Evolutionary conservation across 1,140 invertebrate species (phyloP), one percentile per base, ranked within the genome.

Genomic region (Drosophila pandora): DNA sequence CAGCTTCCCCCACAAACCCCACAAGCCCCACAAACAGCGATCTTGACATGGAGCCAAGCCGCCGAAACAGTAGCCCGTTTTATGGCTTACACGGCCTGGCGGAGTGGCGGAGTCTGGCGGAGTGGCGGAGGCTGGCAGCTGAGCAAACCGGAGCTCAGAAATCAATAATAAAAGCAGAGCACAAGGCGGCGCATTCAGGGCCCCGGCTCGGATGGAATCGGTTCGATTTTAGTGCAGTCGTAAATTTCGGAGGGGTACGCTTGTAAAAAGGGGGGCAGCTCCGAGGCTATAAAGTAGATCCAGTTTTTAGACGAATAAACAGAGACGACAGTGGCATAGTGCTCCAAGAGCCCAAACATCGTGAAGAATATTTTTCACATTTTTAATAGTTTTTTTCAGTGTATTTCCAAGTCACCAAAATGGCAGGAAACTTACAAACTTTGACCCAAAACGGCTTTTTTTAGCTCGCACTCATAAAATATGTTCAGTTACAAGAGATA

Each of bases 401-500:
- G 52, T n/a, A 10, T 21, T 37, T 23, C 9, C 2, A 5, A 10
- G 23, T 39, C n/a, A 13, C 32, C 17, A 23, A 57, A 69, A 70
- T 71, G 47, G 21, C 53, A 21, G 17, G 10, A 28, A 70, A 69
- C 53, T 70, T 58, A 58, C 65, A 71, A 59, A 71, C 34, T 71
- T 70, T 69, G 68, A 70, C 52, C 53, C 53, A 59, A 71, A 70
- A 71, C 10, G 47, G 13, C 13, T 21, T 3, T 43, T 43, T 70
- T 70, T 68, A 69, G 54, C 52, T 52, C 65, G 30, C 43, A 47
- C 34, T 28, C 53, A 70, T 59, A 71, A 70, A 71, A 65, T 52
- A 71, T 60, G 45, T 52, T 71, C 22, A 21, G 32, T 71, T 70
- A 71, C 64, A 70, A 58, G 65, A 71, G 45, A 70, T 71, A 45